These are phyloP conservation scores for Dendrocopos noguchii DNA, from an alignment of 2,113 vertebrate species.

Conservation along the genomic window DNA sequence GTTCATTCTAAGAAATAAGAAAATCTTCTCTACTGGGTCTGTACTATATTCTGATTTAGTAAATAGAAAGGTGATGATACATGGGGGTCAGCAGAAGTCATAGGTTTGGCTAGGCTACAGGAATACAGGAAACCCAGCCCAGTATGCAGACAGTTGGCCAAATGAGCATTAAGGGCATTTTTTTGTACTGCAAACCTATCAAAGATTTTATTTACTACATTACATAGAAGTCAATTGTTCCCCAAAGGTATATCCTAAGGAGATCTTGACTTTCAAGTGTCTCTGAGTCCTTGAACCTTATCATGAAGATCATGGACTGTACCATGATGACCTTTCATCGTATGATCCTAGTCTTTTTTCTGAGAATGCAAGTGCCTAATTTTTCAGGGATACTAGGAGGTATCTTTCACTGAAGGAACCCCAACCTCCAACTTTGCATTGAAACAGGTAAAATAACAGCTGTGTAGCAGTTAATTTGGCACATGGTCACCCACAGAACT, in stretches of 20 bases:
- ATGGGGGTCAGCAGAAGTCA: neutral
- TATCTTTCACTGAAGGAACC: neutral
- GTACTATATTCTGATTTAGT: neutral
- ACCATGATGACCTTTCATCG: neutral
- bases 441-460: neutral
- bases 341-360: neutral
- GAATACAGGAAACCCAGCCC: neutral
- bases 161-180: rapidly evolving
- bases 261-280: neutral
- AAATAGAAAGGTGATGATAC: neutral
- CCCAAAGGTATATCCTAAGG: neutral
- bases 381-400: neutral
- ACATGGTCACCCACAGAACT: neutral
- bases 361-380: neutral
- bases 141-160: neutral
- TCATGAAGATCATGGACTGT: rapidly evolving
- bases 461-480: neutral
- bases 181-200: neutral
- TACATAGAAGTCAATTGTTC: neutral
- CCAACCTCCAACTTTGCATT: neutral
- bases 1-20: neutral
- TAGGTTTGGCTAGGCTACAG: neutral
- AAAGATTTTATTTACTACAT: neutral
- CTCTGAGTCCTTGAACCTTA: neutral
- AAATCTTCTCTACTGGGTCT: neutral